Percentiles rank a stretch among this genome's conserved stretches.
phyloP scores from a whole-genome alignment of 2,888 invertebrate genomes.

The Coelopa pilipes region DNA sequence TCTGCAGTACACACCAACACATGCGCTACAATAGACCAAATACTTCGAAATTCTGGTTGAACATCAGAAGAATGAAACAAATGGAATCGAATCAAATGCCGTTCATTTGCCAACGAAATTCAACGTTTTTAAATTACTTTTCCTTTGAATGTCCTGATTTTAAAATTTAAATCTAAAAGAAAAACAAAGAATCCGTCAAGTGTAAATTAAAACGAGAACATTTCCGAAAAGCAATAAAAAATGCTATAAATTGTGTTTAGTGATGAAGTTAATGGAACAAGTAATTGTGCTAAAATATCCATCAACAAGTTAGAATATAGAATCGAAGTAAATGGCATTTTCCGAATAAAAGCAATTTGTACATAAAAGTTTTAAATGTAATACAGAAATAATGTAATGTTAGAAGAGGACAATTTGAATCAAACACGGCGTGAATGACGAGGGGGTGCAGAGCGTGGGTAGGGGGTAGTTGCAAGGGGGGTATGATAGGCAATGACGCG shows the following conservation, averaged over 20 bases:
- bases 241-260: slow-evolving; percentile 45
- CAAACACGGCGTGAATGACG: not conserved
- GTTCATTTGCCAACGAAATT: slow-evolving; percentile 11
- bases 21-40: slow-evolving; percentile 55
- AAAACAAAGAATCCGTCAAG: slow-evolving; percentile 31
- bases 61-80: not conserved
- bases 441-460: not conserved
- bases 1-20: slow-evolving; percentile 37
- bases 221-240: slow-evolving; percentile 54
- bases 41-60: slow-evolving; percentile 15
- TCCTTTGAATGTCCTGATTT: too few species aligned
- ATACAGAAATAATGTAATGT: not conserved
- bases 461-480: not conserved
- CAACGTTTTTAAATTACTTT: not conserved
- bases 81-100: slow-evolving; percentile 2
- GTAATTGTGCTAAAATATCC: slow-evolving; percentile 49
- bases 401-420: slow-evolving; percentile 10
- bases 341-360: slow-evolving; percentile 30
- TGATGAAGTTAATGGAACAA: slow-evolving; percentile 38
- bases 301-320: slow-evolving; percentile 18
- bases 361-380: slow-evolving; percentile 3
- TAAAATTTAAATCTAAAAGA: slow-evolving; percentile 6
- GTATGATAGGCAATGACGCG: not conserved
- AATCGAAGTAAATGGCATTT: slow-evolving; percentile 7
- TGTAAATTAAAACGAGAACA: slow-evolving; percentile 26